Conservation (phyloP, 35 echinoderm and acorn worm genomes). For the Eucidaris tribuloides region DNA sequence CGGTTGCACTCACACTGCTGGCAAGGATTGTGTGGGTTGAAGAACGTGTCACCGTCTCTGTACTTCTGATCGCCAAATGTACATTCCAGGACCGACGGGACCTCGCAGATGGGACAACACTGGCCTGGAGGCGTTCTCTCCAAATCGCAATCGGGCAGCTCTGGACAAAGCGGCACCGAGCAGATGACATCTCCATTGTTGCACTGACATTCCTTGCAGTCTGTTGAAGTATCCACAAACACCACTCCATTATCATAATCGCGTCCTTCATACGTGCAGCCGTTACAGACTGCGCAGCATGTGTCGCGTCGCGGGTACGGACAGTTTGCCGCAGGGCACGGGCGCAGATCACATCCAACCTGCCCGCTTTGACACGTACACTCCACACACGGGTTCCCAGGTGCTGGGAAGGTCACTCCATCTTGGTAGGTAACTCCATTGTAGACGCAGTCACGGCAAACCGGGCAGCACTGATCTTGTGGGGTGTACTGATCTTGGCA, state of each 20-base stretch:
- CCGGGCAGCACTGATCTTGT: slow-evolving; percentile 75
- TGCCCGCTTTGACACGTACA: slow-evolving; percentile 43
- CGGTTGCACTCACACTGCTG: slow-evolving; percentile 10
- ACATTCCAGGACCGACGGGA: not conserved
- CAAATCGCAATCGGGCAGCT: slow-evolving; percentile 48
- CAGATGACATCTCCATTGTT: slow-evolving; percentile 53
- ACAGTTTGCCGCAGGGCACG: slow-evolving; percentile 21
- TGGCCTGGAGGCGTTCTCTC: slow-evolving; percentile 36
- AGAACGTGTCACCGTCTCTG: slow-evolving; percentile 9
- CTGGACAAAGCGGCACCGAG: slow-evolving; percentile 35
- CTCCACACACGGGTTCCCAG: slow-evolving; percentile 59
- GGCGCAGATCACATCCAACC: not conserved
- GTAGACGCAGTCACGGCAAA: slow-evolving; percentile 77
- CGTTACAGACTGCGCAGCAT: slow-evolving; percentile 53
- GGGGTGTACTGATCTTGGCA: slow-evolving; percentile 56
- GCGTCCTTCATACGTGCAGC: slow-evolving; percentile 46
- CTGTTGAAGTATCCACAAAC: slow-evolving; percentile 39
- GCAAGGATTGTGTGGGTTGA: slow-evolving; percentile 28
- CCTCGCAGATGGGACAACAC: slow-evolving; percentile 42
- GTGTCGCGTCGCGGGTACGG: not conserved
- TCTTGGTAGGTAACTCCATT: slow-evolving; percentile 55
- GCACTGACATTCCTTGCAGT: slow-evolving; percentile 54
- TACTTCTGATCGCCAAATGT: not conserved
- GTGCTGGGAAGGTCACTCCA: slow-evolving; percentile 60
- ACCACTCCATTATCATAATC: slow-evolving; percentile 29